Conservation (phyloP, 2,888 invertebrate species). For the Mactromeris polynyma region DNA sequence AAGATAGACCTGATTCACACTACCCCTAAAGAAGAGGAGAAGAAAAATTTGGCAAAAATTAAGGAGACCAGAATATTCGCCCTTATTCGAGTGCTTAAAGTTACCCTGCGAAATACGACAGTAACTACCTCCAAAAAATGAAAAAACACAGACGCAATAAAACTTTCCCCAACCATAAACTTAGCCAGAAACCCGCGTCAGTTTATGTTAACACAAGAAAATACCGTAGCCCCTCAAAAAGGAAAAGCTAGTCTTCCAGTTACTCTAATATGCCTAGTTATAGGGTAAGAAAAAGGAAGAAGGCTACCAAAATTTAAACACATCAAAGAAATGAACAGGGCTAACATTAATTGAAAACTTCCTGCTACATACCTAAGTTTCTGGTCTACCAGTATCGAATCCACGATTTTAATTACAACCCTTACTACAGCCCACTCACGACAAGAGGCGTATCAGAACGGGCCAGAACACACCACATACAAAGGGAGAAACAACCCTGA, state of each 20-base stretch:
- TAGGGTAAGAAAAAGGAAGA: background rate
- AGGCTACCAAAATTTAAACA: background rate
- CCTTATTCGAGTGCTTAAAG: background rate
- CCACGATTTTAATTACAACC: background rate
- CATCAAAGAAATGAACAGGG: background rate
- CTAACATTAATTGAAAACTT: background rate
- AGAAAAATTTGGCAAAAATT: background rate
- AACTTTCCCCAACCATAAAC: background rate
- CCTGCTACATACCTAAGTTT: background rate
- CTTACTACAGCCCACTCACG: background rate
- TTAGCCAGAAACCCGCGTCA: background rate
- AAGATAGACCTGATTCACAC: background rate
- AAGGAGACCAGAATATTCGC: background rate
- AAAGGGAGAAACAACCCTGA: background rate
- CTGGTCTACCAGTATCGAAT: background rate
- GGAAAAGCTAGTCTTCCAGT: background rate
- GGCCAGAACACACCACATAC: background rate
- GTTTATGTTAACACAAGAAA: background rate
- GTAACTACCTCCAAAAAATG: background rate
- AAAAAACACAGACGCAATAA: background rate
- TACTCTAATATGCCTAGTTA: background rate
- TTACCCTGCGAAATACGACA: background rate
- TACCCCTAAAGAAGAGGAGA: background rate
- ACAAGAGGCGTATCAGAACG: background rate
- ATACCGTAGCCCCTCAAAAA: background rate